Evolutionary conservation across 2,888 invertebrate species (phyloP).

Genomic region (Sialis fuliginosa): DNA sequence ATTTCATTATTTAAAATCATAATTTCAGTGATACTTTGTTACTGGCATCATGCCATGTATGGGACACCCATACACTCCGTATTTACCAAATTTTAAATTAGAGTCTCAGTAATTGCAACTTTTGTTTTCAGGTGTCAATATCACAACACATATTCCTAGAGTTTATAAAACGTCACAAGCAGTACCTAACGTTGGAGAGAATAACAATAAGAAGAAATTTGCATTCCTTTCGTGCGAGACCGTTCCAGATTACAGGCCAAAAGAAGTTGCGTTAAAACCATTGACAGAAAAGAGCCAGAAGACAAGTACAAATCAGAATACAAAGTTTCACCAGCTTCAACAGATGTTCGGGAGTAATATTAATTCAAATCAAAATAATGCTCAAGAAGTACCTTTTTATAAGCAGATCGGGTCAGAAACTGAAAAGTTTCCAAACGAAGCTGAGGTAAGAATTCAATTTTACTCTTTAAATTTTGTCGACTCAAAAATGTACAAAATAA

Average conservation of each 20-base stretch:
- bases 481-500: too few species aligned
- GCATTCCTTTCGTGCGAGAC: conserved; percentile 75
- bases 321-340: conserved; percentile 65
- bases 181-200: conserved; percentile 35
- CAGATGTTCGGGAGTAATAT: conserved; percentile 51
- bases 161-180: conserved; percentile 33
- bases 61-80: too few species aligned
- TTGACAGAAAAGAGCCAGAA: conserved; percentile 53
- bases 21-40: too few species aligned
- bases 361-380: conserved; percentile 17
- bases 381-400: conserved; percentile 29
- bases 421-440: conserved; percentile 38
- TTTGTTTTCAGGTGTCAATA: conserved; percentile 40
- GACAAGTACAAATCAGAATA: conserved; percentile 58
- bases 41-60: too few species aligned
- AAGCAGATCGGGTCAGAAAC: conserved; percentile 33
- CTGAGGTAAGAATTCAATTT: conserved; percentile 26
- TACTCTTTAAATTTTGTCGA: too few species aligned
- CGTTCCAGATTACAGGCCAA: conserved; percentile 67
- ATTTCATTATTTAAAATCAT: too few species aligned
- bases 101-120: background rate
- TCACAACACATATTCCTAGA: conserved; percentile 54
- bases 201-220: conserved; percentile 72
- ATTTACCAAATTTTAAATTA: too few species aligned
- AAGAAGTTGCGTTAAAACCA: conserved; percentile 27